These are phyloP conservation scores for Brachylomia viminalis DNA, from an alignment of 2,888 invertebrate species.

Conservation along the genomic window DNA sequence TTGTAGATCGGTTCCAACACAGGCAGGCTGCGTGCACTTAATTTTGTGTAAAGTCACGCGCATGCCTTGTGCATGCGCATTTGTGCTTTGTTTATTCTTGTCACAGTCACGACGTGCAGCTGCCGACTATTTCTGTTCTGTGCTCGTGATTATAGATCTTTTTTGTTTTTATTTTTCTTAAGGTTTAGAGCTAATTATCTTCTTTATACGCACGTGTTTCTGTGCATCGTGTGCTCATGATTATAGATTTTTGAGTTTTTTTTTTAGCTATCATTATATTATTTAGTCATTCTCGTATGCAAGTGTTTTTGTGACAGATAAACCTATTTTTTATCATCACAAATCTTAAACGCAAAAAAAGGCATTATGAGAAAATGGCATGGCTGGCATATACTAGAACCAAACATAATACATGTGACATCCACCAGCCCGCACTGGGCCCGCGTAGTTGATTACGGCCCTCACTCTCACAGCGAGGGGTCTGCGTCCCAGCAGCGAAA, in stretches of 20 bases:
- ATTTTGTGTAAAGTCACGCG: not conserved
- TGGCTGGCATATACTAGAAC: not conserved
- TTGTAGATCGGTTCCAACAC: not conserved
- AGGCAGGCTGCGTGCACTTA: not conserved
- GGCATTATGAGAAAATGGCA: not conserved
- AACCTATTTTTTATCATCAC: not conserved
- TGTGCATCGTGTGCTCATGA: no score
- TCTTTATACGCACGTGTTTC: no score
- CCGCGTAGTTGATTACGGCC: not conserved
- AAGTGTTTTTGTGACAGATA: not conserved
- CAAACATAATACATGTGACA: not conserved
- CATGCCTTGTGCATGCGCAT: not conserved
- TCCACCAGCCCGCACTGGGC: not conserved
- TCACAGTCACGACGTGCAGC: not conserved
- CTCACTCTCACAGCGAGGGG: not conserved
- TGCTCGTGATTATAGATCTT: not conserved
- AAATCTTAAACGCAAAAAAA: not conserved
- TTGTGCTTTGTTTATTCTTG: not conserved
- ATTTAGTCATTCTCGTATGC: no score
- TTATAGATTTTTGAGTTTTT: no score
- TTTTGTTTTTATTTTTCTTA: not conserved
- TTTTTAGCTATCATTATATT: no score
- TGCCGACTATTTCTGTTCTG: not conserved
- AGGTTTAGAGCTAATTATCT: not conserved
- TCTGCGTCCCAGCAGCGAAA: no score